phyloP scores from a whole-genome alignment of 1,140 invertebrate genomes.

The Chymomyza costata region DNA sequence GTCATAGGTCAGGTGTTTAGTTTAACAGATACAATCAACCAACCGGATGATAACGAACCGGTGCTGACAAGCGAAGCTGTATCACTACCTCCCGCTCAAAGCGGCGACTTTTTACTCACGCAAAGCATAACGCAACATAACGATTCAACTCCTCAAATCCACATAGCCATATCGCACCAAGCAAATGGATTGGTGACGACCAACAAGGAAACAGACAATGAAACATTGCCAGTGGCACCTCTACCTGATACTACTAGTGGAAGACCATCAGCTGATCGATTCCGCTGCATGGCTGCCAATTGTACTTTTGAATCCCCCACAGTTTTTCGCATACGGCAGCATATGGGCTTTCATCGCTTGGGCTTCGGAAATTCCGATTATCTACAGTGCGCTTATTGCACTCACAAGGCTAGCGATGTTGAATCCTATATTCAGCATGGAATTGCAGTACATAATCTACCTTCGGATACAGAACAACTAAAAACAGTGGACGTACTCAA shows the following conservation, averaged over 20 bases:
- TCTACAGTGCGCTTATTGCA: conserved; percentile 40
- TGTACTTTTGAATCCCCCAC: conserved; percentile 39
- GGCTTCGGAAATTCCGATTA: conserved; percentile 20
- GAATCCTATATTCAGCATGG: conserved; percentile 43
- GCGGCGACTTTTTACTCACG: conserved; percentile 20
- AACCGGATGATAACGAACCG: too few relatives aligned
- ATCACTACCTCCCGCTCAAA: background rate
- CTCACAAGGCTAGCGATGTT: conserved; percentile 26
- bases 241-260: background rate
- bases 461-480: conserved; percentile 22
- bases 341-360: conserved; percentile 46
- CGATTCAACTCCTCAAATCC: too few relatives aligned
- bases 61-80: background rate
- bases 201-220: too few relatives aligned
- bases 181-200: too few relatives aligned
- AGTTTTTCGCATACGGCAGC: conserved; percentile 38
- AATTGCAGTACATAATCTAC: conserved; percentile 33
- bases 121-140: conserved; percentile 11
- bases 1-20: conserved; percentile 40
- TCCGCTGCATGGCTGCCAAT: conserved; percentile 46
- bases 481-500: too few relatives aligned
- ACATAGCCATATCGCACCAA: conserved; percentile 20
- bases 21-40: conserved; percentile 2
- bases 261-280: conserved; percentile 19
- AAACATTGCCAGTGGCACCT: background rate